A percentile compares a stretch with the other conserved stretches of the same genome.
Evolutionary conservation across 2,888 invertebrate genomes (phyloP).

Genomic region (Stenichneumon culpator): DNA sequence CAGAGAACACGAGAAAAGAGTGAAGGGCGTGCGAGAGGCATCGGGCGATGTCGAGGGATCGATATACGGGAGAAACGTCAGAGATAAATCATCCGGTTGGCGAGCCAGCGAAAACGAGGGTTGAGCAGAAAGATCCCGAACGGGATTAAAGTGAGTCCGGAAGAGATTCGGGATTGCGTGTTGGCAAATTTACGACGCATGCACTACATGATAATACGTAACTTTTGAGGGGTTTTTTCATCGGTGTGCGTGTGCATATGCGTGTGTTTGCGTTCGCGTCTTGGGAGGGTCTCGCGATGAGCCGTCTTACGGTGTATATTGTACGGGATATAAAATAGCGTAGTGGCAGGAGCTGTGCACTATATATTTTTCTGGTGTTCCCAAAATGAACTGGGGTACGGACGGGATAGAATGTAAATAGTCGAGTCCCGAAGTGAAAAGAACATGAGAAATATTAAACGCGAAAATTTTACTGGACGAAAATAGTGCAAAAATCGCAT

Average conservation of each 20-base stretch:
- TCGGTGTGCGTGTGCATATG: background rate
- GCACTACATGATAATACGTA: constrained; percentile 35
- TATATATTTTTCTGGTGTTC: background rate
- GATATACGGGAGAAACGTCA: constrained; percentile 48
- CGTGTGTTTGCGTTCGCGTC: background rate
- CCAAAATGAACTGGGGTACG: background rate
- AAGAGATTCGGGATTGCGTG: constrained; percentile 50
- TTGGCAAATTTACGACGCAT: constrained; percentile 57
- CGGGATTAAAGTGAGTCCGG: constrained; percentile 59
- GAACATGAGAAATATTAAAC: too few species aligned
- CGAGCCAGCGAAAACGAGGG: constrained; percentile 45
- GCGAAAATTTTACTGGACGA: too few species aligned
- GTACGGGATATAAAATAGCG: background rate
- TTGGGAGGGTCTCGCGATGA: background rate
- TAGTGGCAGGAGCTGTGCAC: background rate
- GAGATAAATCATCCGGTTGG: constrained; percentile 61
- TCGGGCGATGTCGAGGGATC: constrained; percentile 38
- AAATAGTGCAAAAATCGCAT: background rate
- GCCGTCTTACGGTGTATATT: background rate
- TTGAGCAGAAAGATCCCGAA: constrained; percentile 48
- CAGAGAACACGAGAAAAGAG: constrained; percentile 30
- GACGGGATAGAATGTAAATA: background rate
- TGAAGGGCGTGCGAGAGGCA: constrained; percentile 33
- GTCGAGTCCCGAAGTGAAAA: background rate
- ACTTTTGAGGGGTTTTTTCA: constrained; percentile 26